Evolutionary conservation across 2,888 invertebrate species (phyloP), one percentile per base, ranked within the genome.

Genomic region (Archaeoteleia sp.): DNA sequence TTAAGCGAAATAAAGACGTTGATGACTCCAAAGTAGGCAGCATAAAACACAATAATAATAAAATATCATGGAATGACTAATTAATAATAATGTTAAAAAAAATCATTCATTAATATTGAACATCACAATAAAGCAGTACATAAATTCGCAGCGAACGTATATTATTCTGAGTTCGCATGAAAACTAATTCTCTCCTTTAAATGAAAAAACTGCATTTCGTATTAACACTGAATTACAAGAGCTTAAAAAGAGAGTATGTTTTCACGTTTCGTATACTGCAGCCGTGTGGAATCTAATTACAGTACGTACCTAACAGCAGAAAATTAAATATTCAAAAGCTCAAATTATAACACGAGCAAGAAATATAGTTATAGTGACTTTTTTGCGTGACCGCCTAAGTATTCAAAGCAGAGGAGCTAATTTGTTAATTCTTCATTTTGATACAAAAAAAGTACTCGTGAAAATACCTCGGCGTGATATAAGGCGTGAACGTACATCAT

Each of bases 261-360:
- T 54, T 17, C 35, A 17, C 25, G 35, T 14, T n/a, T 43, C 12
- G 42, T 17, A 15, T 27, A 12, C 13, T 35, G 14, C 7, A n/a
- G 42, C 32, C 3, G 17, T 32, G 25, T 17, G 14, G 40, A 40
- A 40, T 40, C 32, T 34, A 53, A 53, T 53, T 32, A 40, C 14
- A 15, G 3, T 20, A 32, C 10, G 7, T 25, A 0, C 23, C 32
- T 17, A 42, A 35, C 7, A 55, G 43, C 20, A 39, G 45, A 20
- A 29, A 39, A 12, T 55, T 17, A 46, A 55, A 46, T 39, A 46
- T 55, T 55, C 30, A 46, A 39, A 39, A 17, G 29, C 17, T n/a
- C 43, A 14, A 37, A 27, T 27, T 43, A 55, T 17, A 37, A 17
- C 15, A 1, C 17, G 12, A 29, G 4, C 9, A 42, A 34, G 13